Percentiles rank a stretch among this genome's conserved stretches.
Conservation (phyloP, 1,140 invertebrate genomes). For the Drosophila lowei region DNA sequence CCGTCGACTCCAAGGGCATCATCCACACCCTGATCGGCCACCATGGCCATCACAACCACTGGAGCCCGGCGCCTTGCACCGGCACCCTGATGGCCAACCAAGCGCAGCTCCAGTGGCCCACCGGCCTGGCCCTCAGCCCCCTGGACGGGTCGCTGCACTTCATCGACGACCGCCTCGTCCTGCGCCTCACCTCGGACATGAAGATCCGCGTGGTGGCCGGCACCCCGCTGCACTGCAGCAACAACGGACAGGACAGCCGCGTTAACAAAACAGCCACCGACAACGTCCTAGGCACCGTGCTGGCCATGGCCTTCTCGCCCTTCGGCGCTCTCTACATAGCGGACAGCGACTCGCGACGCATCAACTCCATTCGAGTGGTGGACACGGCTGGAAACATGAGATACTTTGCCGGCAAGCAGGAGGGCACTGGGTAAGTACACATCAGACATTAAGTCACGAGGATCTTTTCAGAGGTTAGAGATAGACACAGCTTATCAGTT, state of each 20-base stretch:
- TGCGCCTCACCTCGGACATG: slow-evolving; percentile 95
- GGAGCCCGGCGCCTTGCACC: slow-evolving; percentile 93
- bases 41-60: slow-evolving; percentile 95
- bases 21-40: slow-evolving; percentile 97
- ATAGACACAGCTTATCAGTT: too few species aligned
- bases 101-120: slow-evolving; percentile 97
- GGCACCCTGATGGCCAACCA: slow-evolving; percentile 91
- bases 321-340: slow-evolving; percentile 97
- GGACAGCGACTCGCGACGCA: slow-evolving; percentile 94
- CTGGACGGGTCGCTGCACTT: slow-evolving; percentile 97
- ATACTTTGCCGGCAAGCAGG: slow-evolving; percentile 91
- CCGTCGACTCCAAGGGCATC: slow-evolving; percentile 94
- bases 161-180: slow-evolving; percentile 96
- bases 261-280: slow-evolving; percentile 83
- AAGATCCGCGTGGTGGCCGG: slow-evolving; percentile 96
- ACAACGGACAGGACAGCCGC: slow-evolving; percentile 78
- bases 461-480: too few species aligned
- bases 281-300: slow-evolving; percentile 89
- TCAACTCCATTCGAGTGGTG: slow-evolving; percentile 93
- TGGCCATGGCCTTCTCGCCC: slow-evolving; percentile 94
- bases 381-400: slow-evolving; percentile 92
- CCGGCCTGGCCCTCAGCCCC: slow-evolving; percentile 95
- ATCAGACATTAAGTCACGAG: not conserved
- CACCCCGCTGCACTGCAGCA: slow-evolving; percentile 92
- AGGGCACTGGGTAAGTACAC: slow-evolving; percentile 84